Percentiles rank a stretch among this genome's conserved stretches.
These are phyloP conservation scores for Panopea generosa DNA, from an alignment of 2,888 invertebrate genomes.

Conservation along the genomic window DNA sequence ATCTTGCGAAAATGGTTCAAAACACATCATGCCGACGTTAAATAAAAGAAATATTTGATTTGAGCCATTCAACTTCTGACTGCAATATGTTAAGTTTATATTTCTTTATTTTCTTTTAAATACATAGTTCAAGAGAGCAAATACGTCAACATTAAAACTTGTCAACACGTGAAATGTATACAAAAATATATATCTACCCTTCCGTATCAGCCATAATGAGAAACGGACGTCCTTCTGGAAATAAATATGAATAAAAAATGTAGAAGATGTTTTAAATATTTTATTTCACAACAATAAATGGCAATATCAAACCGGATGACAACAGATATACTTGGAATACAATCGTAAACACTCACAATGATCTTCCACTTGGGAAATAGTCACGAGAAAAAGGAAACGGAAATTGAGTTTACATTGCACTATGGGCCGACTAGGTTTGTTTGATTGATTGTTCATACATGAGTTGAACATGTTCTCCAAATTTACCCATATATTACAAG, in stretches of 20 bases:
- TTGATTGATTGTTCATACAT: background rate
- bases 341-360: conserved; percentile 60
- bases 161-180: background rate
- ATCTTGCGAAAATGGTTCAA: too few species aligned
- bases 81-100: background rate
- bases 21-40: too few species aligned
- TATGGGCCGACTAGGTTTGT: conserved; percentile 4
- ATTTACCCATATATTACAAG: too few species aligned
- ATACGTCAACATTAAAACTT: too few species aligned
- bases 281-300: background rate
- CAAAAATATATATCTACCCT: conserved; percentile 78
- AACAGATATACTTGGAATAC: conserved; percentile 10
- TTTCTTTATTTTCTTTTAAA: too few species aligned
- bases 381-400: conserved; percentile 58
- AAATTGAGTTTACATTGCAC: conserved; percentile 10
- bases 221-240: conserved; percentile 79
- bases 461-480: too few species aligned
- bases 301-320: background rate
- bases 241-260: conserved; percentile 39
- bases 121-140: too few species aligned
- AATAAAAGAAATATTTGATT: too few species aligned
- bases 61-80: too few species aligned
- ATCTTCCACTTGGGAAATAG: conserved; percentile 51
- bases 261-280: background rate
- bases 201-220: conserved; percentile 82